Evolutionary conservation across 2,113 vertebrate genomes (phyloP).

Genomic region (Pelmatolapia mariae): DNA sequence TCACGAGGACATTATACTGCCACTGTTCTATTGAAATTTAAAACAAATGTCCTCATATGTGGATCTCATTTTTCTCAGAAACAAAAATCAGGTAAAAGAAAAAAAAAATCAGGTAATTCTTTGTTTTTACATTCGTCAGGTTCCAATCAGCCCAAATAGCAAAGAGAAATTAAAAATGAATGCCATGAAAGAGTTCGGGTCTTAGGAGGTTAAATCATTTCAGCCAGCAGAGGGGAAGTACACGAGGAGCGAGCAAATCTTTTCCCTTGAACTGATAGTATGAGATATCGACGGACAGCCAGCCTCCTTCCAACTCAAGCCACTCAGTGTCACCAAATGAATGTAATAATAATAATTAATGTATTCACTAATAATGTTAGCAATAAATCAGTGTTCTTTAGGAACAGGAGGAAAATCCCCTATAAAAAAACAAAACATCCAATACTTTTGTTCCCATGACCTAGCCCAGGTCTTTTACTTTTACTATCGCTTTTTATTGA

Average conservation of each 20-base stretch:
- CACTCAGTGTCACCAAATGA: not conserved
- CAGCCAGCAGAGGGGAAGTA: not conserved
- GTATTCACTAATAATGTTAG: not conserved
- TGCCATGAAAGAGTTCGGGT: not conserved
- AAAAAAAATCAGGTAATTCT: not conserved
- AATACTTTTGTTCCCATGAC: conserved; percentile 8
- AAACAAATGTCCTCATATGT: not conserved
- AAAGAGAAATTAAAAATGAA: not conserved
- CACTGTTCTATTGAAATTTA: not conserved
- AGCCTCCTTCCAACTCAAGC: not conserved
- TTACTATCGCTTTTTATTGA: conserved; percentile 26
- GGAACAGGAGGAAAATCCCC: not conserved
- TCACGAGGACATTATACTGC: not conserved
- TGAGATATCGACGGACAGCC: not conserved
- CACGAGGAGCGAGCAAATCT: not conserved
- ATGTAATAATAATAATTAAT: not conserved
- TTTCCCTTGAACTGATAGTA: not conserved
- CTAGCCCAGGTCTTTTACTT: not conserved
- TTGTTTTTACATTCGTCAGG: not conserved
- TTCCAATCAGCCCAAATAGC: not conserved
- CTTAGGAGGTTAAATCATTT: not conserved
- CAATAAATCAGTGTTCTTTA: not conserved
- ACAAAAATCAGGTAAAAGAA: not conserved
- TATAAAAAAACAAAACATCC: not conserved
- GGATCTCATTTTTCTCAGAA: not conserved